Percentiles rank a stretch among this genome's conserved stretches.
These are phyloP conservation scores for Danio kyathit DNA, from an alignment of 2,797 vertebrate genomes.

Conservation along the genomic window DNA sequence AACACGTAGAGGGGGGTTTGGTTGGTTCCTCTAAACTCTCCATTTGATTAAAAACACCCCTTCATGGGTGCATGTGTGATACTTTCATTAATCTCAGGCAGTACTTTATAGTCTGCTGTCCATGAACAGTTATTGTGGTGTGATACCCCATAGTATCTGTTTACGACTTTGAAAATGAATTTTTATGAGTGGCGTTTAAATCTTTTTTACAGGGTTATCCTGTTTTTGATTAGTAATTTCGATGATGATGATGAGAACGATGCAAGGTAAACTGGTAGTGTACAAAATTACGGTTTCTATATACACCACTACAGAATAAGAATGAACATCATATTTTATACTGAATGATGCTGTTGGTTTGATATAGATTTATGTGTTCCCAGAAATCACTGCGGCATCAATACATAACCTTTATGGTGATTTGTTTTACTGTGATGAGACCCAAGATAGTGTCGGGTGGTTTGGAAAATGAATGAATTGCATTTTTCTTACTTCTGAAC, in stretches of 20 bases:
- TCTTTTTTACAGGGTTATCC: not conserved
- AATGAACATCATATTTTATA: not conserved
- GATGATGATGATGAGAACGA: not conserved
- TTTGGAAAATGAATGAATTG: not conserved
- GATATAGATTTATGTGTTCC: not conserved
- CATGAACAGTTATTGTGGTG: slow-evolving; percentile 66
- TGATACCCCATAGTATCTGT: slow-evolving; percentile 71
- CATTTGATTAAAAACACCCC: slow-evolving; percentile 81
- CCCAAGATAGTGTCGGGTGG: not conserved
- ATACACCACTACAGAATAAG: not conserved
- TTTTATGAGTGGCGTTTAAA: no score
- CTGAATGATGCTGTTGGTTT: not conserved
- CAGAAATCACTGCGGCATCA: not conserved
- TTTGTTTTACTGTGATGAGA: not conserved
- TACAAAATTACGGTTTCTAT: not conserved
- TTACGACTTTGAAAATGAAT: slow-evolving; percentile 14
- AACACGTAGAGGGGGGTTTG: slow-evolving; percentile 64
- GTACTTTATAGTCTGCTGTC: slow-evolving; percentile 52
- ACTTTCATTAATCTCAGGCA: slow-evolving; percentile 73
- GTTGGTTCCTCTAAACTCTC: slow-evolving; percentile 70
- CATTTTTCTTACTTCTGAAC: no score
- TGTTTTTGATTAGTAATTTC: not conserved
- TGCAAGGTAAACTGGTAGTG: not conserved
- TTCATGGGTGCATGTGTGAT: slow-evolving; percentile 71
- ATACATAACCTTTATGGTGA: not conserved